Base-by-base conservation (phyloP, 2,888 invertebrate genomes). In the Nasonia oneida region DNA sequence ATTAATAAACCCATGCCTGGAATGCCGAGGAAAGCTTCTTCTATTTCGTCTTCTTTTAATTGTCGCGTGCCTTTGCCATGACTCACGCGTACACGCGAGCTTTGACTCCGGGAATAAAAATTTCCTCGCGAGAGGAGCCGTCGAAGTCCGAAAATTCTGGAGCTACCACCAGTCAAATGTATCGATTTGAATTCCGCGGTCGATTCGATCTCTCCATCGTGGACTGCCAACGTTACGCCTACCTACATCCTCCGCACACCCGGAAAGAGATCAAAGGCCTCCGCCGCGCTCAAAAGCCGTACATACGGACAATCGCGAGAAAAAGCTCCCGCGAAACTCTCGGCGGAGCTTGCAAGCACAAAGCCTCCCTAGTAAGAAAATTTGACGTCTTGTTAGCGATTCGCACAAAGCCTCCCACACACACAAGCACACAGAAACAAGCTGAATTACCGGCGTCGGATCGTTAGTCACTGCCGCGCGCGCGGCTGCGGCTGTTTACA, bases 401-500 rank as follows among this genome's bases (percentile, higher is more conserved):
- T 79, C 84, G 73, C 57, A 71, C 57, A 57, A 77, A 83, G 57
- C 57, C 67, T 67, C 67, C 33, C 3, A 64, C n/a, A 29, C 67
- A 67, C 3, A 64, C n/a, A 29, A 2, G 29, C 53, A 18, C 15
- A 23, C 61, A 67, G 39, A 47, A 42, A 29, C 71, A 1, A 6
- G 37, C 33, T 81, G 71, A 47, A 81, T 71, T 81, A 71, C 71
- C 53, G 71, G 15, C 47, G 81, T 12, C 37, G 64, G 70, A 71
- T 86, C 86, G 84, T 88, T 87, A 88, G 84, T 88, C 84, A 87
- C 85, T 87, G 74, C 79, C 85, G 23, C 15, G 14, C 85, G 23
- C 15, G 14, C 57, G 18, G 47, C 8, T 4, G 57, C 57, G 57
- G 57, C 57, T 84, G 87, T 87, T 87, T 87, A 86, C 83, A 83